Evolutionary conservation across 2,888 invertebrate genomes (phyloP).

Genomic region (Sycophila texana): DNA sequence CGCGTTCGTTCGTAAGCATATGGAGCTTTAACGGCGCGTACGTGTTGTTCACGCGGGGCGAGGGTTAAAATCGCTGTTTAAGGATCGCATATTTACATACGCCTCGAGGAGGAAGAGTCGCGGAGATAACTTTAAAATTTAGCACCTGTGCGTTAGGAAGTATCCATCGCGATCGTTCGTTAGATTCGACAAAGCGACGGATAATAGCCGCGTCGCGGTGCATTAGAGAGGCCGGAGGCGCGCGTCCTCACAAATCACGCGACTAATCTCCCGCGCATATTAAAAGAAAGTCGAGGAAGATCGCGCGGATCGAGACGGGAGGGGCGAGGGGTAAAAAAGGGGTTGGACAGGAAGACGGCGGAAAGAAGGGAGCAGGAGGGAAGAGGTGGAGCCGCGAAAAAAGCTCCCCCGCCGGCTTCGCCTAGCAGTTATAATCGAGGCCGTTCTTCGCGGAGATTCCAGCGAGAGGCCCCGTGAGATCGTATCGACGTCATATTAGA

Average conservation of each 20-base stretch:
- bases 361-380: not conserved
- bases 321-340: not conserved
- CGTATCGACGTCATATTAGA: conserved; percentile 73
- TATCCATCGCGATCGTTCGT: conserved; percentile 19
- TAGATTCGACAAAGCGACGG: conserved; percentile 48
- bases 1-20: no score
- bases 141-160: no score
- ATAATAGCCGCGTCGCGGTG: conserved; percentile 34
- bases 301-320: not conserved
- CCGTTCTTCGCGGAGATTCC: conserved; percentile 45
- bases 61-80: no score
- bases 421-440: conserved; percentile 50
- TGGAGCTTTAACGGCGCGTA: no score
- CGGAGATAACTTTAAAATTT: no score
- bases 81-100: not conserved
- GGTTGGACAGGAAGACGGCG: not conserved
- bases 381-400: not conserved
- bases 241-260: conserved; percentile 46
- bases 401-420: conserved; percentile 25
- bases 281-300: conserved; percentile 19
- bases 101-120: not conserved
- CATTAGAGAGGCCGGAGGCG: conserved; percentile 22
- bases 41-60: no score
- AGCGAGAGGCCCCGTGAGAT: conserved; percentile 60
- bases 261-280: conserved; percentile 49